phyloP scores from a whole-genome alignment of 23 tunicate species.

The Oikopleura dioica region DNA sequence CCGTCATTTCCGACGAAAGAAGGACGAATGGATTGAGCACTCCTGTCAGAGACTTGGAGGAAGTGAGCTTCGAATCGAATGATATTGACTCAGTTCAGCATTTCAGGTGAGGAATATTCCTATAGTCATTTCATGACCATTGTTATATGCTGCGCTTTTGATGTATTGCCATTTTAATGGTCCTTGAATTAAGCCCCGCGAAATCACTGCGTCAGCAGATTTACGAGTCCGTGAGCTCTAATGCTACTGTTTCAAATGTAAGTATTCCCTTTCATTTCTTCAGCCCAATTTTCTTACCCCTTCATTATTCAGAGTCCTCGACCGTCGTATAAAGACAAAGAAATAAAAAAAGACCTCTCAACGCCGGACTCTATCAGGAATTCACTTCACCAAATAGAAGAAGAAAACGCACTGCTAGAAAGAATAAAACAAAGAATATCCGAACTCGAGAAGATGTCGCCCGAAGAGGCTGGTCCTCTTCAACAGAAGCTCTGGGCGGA shows the following conservation, averaged over 20 bases:
- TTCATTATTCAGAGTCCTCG: background rate
- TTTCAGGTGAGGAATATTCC: no score
- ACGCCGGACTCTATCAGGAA: background rate
- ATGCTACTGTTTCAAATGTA: background rate
- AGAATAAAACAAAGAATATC: background rate
- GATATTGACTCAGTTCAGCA: no score
- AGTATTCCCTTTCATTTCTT: background rate
- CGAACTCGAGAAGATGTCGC: background rate
- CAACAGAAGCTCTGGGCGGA: background rate
- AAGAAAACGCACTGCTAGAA: background rate
- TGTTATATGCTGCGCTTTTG: no score
- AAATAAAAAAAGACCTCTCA: background rate
- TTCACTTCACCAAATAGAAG: background rate
- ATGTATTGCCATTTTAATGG: no score
- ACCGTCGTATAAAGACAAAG: background rate
- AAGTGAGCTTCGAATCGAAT: no score
- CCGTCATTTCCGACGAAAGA: no score
- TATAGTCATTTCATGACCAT: no score
- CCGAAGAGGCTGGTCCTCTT: background rate
- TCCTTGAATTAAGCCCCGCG: background rate
- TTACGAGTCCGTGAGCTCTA: background rate
- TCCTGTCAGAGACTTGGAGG: no score
- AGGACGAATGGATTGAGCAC: no score
- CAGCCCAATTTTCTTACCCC: background rate
- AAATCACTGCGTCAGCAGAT: background rate